These are phyloP conservation scores for Drosophila nebulosa DNA, from an alignment of 1,140 invertebrate species.

Conservation along the genomic window DNA sequence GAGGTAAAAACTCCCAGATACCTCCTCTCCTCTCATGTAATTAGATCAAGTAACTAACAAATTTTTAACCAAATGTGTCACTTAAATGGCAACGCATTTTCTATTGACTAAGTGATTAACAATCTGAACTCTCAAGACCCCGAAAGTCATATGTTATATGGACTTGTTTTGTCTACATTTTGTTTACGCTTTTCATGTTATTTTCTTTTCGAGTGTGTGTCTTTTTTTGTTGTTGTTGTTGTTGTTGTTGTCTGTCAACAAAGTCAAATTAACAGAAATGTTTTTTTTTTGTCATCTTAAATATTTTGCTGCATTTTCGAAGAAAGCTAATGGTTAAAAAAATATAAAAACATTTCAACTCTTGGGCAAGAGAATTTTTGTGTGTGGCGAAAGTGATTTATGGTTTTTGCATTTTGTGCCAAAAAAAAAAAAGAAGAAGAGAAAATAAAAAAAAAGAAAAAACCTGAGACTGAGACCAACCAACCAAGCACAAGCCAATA, in stretches of 20 bases:
- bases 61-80: no score
- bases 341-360: slow-evolving; percentile 7
- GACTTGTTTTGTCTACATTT: neutral
- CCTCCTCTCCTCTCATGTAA: no score
- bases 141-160: neutral
- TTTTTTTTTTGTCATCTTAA: slow-evolving; percentile 22
- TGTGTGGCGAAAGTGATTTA: slow-evolving; percentile 56
- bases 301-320: slow-evolving; percentile 29
- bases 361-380: slow-evolving; percentile 34
- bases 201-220: slow-evolving; percentile 10
- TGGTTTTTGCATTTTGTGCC: slow-evolving; percentile 26
- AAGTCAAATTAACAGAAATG: slow-evolving; percentile 56
- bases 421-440: slow-evolving; percentile 28
- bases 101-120: neutral
- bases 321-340: slow-evolving; percentile 54
- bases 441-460: slow-evolving; percentile 33
- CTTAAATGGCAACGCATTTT: no score
- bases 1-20: no score
- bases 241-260: slow-evolving; percentile 56
- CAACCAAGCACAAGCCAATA: slow-evolving; percentile 19
- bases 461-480: slow-evolving; percentile 3
- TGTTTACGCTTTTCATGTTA: neutral
- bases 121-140: neutral
- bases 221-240: no score
- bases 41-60: no score